Percentiles rank a stretch among this genome's conserved stretches.
phyloP scores from a whole-genome alignment of 2,888 invertebrate genomes.

The Mythimna impura region DNA sequence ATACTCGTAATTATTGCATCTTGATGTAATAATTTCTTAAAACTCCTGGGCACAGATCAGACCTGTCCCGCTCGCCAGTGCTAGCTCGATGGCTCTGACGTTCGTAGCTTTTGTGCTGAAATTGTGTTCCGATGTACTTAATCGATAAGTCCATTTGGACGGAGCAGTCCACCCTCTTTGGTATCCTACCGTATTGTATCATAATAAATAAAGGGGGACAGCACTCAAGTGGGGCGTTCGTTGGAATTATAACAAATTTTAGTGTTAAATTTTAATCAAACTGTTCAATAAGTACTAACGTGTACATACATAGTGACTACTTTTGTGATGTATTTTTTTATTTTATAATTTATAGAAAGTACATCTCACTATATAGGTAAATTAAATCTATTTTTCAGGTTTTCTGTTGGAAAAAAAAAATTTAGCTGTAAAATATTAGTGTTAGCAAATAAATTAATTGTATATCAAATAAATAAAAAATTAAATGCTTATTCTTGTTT shows the following conservation, averaged over 20 bases:
- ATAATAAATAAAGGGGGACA: background rate
- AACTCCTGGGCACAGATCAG: constrained; percentile 6
- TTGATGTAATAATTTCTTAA: background rate
- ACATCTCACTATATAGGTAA: constrained; percentile 38
- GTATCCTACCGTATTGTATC: background rate
- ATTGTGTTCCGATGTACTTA: constrained; percentile 14
- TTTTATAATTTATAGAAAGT: constrained; percentile 16
- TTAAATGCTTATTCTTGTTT: constrained; percentile 15
- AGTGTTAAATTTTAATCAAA: constrained; percentile 7
- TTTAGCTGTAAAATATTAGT: constrained; percentile 37
- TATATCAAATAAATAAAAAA: constrained; percentile 54
- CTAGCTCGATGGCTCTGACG: background rate
- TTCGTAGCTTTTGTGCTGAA: constrained; percentile 6
- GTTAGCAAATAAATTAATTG: constrained; percentile 50
- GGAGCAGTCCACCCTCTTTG: background rate
- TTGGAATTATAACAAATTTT: background rate
- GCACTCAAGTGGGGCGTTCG: background rate
- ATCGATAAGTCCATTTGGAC: constrained; percentile 11
- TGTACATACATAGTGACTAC: background rate
- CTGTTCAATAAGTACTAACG: constrained; percentile 7
- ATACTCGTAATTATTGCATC: background rate
- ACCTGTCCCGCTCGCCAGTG: background rate
- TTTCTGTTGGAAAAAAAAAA: constrained; percentile 16
- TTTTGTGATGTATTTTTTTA: constrained; percentile 6
- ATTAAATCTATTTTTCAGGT: constrained; percentile 9